Base-by-base conservation (phyloP, 2,888 invertebrate genomes). In the Caradrina clavipalpis region DNA sequence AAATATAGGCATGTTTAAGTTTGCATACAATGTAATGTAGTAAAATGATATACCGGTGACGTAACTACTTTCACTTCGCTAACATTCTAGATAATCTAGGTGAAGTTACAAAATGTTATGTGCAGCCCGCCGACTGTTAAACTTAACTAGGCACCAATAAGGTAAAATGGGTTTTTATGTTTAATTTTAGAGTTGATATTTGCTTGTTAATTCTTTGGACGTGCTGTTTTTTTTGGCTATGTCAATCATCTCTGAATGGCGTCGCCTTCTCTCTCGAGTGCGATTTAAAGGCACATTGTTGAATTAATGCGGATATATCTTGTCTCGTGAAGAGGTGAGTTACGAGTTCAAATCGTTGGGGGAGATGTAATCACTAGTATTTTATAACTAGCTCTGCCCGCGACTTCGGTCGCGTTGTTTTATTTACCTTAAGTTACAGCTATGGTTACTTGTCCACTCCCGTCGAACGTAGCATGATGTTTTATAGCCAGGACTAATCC, bases 31-130 rank as follows among this genome's bases (percentile, higher is more conserved):
- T 73, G 76, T 74, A 68, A 79, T 73, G 76, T 74, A 68, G 76
- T 73, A 78, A 75, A 66, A 80, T 68, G 60, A 73, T 65, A 39
- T 39, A 62, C 35, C 35, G n/a, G 49, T 85, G 73, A 84, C 79
- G 76, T 81, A 83, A 82, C 75, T 55, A 79, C 89, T 88, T 89
- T 88, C 89, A 80, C 88, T 88, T 85, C 81, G 74, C 73, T 82
- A 80, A 85, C 87, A 83, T 80, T 85, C 80, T 85, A 87, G 85
- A 81, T 82, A 78, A 81, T 76, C 84, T 84, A 80, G 81, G 77
- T 72, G 74, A 79, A 80, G 78, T 81, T 76, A 69, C 74, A 78
- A 78, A 78, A 78, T 61, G 75, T 78, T 78, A 78, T 78, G 74
- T 60, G 61, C 67, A 49, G 63, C 66, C 73, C 69, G 19, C 55